Percentiles rank a stretch among this genome's conserved stretches.
phyloP scores from a whole-genome alignment of 2,888 invertebrate genomes.

The Eristalinus sepulchralis region DNA sequence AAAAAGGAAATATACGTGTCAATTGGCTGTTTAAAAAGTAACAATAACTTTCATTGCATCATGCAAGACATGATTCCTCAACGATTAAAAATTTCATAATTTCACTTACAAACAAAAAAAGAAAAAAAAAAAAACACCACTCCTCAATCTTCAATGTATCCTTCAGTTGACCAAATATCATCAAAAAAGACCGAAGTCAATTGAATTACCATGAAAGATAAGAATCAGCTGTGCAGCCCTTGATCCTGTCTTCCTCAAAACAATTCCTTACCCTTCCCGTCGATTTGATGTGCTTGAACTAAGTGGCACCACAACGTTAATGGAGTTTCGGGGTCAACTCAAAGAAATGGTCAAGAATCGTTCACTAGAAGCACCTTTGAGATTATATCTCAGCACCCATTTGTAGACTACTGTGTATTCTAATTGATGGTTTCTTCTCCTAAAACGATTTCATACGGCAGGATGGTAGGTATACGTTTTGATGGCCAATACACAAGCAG shows the following conservation, averaged over 20 bases:
- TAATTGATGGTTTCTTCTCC: not conserved
- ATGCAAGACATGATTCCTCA: too few species aligned
- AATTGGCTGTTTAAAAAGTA: too few species aligned
- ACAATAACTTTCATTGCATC: too few species aligned
- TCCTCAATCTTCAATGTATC: too few species aligned
- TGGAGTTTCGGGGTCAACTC: not conserved
- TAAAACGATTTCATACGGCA: not conserved
- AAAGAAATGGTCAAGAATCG: not conserved
- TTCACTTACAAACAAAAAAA: too few species aligned
- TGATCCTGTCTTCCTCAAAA: not conserved
- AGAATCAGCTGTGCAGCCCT: not conserved
- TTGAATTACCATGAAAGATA: not conserved
- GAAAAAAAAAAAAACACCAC: too few species aligned
- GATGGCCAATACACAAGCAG: not conserved
- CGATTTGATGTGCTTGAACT: not conserved
- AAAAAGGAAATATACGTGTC: too few species aligned
- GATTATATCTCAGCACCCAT: not conserved
- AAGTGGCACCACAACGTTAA: not conserved
- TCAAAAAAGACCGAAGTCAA: not conserved
- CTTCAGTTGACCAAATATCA: not conserved
- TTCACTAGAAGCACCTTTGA: not conserved
- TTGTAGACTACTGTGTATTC: not conserved
- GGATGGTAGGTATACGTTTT: not conserved
- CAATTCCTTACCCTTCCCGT: not conserved
- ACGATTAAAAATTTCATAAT: too few species aligned